Conservation (phyloP, 2,888 invertebrate genomes). For the Theretra japonica region DNA sequence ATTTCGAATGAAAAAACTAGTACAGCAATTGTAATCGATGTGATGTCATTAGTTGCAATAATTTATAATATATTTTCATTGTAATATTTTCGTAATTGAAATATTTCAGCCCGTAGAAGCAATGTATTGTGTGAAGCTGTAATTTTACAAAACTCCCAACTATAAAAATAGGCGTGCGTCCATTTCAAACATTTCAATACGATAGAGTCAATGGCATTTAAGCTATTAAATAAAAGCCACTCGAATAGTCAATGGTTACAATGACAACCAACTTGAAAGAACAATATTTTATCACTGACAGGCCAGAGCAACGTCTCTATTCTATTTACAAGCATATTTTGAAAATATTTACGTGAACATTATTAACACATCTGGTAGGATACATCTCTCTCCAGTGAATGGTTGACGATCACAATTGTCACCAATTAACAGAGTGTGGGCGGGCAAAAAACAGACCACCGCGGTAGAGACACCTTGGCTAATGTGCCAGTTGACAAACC, state of each 20-base stretch:
- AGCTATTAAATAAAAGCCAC: not conserved
- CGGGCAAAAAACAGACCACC: conserved; percentile 78
- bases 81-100: no score
- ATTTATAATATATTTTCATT: no score
- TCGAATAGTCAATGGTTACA: not conserved
- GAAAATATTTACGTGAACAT: conserved; percentile 40
- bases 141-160: no score
- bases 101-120: no score
- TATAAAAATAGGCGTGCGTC: no score
- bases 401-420: conserved; percentile 79
- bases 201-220: not conserved
- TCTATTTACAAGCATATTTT: conserved; percentile 27
- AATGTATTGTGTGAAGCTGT: no score
- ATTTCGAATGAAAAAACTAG: not conserved
- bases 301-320: not conserved
- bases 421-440: conserved; percentile 76
- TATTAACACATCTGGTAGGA: conserved; percentile 73
- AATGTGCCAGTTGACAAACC: conserved; percentile 81
- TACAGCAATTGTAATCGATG: no score
- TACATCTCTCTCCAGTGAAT: conserved; percentile 75
- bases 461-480: conserved; percentile 76
- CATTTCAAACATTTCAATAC: no score
- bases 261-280: conserved; percentile 2
- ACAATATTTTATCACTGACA: not conserved
- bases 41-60: no score